Percentiles rank a stretch among this genome's conserved stretches.
phyloP scores from a whole-genome alignment of 1,140 invertebrate species.

The Lordiphosa stackelbergi region DNA sequence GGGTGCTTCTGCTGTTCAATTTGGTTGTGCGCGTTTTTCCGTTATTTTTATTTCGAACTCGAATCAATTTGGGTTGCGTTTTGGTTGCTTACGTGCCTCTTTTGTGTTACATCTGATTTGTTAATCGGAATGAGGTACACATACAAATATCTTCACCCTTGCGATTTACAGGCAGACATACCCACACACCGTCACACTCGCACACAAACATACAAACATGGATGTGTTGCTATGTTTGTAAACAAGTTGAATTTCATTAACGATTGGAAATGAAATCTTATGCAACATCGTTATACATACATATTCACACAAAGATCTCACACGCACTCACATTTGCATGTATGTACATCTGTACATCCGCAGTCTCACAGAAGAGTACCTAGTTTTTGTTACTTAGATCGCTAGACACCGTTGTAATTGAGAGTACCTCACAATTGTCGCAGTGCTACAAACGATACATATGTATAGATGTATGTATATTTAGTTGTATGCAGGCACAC shows the following conservation, averaged over 20 bases:
- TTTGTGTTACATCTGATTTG: slow-evolving; percentile 8
- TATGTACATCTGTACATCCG: no score
- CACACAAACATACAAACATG: background rate
- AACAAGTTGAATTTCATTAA: slow-evolving; percentile 16
- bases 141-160: background rate
- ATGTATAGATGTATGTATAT: slow-evolving; percentile 1
- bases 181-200: background rate
- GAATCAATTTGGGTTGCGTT: slow-evolving; percentile 5
- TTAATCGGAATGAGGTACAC: slow-evolving; percentile 2
- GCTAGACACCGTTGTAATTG: no score
- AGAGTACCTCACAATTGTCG: no score
- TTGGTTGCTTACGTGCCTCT: no score
- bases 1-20: background rate
- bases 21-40: slow-evolving; percentile 5
- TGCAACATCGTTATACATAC: background rate
- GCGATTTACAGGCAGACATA: slow-evolving; percentile 1
- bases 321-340: background rate
- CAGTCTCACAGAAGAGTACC: background rate
- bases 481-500: background rate
- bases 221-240: background rate
- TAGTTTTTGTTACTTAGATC: no score
- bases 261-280: slow-evolving; percentile 5
- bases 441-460: background rate
- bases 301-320: background rate
- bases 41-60: slow-evolving; percentile 1